Evolutionary conservation across 2,113 vertebrate species (phyloP).

Genomic region (Dicentrarchus labrax): DNA sequence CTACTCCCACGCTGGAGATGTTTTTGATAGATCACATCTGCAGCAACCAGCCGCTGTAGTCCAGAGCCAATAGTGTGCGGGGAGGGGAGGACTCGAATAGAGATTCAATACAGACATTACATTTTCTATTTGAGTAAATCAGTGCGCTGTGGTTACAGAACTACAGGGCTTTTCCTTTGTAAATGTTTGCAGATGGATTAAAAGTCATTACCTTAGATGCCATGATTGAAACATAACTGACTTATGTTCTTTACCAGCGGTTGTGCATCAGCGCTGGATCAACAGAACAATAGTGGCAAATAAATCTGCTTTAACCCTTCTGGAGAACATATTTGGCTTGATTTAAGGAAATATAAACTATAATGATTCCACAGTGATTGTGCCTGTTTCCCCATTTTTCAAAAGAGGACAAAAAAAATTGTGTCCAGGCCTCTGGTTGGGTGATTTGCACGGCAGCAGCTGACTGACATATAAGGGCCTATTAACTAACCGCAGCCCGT

Average conservation of each 20-base stretch:
- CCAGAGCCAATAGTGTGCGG: constrained; percentile 15
- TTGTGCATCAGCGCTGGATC: background rate
- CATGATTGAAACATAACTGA: constrained; percentile 34
- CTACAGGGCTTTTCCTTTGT: constrained; percentile 22
- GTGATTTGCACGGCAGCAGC: background rate
- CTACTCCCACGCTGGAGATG: constrained; percentile 16
- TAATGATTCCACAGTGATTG: background rate
- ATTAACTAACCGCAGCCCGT: background rate
- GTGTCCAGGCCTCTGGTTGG: background rate
- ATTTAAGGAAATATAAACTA: background rate
- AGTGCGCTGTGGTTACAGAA: constrained; percentile 10
- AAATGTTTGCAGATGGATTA: constrained; percentile 55
- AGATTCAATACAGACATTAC: constrained; percentile 31
- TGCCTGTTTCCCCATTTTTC: background rate
- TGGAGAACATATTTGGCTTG: constrained; percentile 1
- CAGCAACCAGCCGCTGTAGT: constrained; percentile 35
- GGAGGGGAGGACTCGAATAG: constrained; percentile 13
- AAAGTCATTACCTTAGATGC: constrained; percentile 16
- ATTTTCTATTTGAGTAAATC: constrained; percentile 41
- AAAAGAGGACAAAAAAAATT: background rate
- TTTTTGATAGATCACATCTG: constrained; percentile 59
- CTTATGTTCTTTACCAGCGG: constrained; percentile 22
- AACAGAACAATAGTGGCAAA: background rate
- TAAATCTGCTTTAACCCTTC: constrained; percentile 3
- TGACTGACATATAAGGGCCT: background rate